phyloP scores from a whole-genome alignment of 2,888 invertebrate species.

The Bembecia ichneumoniformis region DNA sequence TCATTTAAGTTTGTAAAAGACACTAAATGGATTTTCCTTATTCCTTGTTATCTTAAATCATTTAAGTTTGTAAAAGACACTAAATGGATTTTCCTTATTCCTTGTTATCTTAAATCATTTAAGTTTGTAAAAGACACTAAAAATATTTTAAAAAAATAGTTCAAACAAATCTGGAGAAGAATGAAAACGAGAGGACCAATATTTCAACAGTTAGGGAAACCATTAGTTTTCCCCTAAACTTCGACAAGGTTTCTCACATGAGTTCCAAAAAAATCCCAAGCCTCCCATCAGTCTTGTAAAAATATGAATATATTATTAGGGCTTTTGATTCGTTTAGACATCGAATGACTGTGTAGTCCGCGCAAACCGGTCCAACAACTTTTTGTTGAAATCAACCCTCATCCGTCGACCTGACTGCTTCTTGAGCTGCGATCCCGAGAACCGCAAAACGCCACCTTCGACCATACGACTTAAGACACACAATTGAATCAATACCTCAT shows the following conservation, averaged over 20 bases:
- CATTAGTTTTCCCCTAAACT: too few relatives aligned
- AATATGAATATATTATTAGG: slow-evolving; percentile 50
- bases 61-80: too few relatives aligned
- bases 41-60: too few relatives aligned
- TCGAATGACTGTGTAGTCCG: slow-evolving; percentile 38
- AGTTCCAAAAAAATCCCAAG: slow-evolving; percentile 13
- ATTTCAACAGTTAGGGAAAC: too few relatives aligned
- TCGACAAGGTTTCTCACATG: background rate
- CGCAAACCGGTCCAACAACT: slow-evolving; percentile 56
- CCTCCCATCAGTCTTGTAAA: slow-evolving; percentile 28
- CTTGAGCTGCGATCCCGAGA: slow-evolving; percentile 6
- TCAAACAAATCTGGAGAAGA: too few relatives aligned
- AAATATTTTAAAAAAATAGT: too few relatives aligned
- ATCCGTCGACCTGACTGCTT: slow-evolving; percentile 37
- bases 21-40: too few relatives aligned
- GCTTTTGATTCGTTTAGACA: slow-evolving; percentile 38
- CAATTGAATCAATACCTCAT: slow-evolving; percentile 9
- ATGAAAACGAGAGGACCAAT: too few relatives aligned
- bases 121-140: too few relatives aligned
- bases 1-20: too few relatives aligned
- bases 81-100: too few relatives aligned
- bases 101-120: too few relatives aligned
- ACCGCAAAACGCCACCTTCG: slow-evolving; percentile 14
- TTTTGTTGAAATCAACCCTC: slow-evolving; percentile 65
- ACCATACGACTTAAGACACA: slow-evolving; percentile 12